Base-by-base conservation (phyloP, 2,797 vertebrate species). In the Chiroxiphia lanceolata region DNA sequence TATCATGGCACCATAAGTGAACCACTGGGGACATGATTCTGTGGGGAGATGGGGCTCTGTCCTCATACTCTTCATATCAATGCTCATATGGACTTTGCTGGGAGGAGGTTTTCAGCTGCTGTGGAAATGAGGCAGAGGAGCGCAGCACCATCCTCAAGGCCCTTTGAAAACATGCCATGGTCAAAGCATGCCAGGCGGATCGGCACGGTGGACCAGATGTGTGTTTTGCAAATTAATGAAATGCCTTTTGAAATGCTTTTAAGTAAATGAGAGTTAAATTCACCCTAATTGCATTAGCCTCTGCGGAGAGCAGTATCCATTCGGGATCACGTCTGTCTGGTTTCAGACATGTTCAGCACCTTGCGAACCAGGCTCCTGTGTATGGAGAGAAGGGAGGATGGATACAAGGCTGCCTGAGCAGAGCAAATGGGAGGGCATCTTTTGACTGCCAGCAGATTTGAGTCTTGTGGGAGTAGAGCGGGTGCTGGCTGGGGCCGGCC, bases 221-320 rank as follows among this genome's bases (percentile, higher is more conserved):
- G 95, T 94, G 90, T 89, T 95, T 90, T 93, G 91, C 94, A 95
- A 96, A 94, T 94, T 96, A 96, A 95, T 96, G 77, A 96, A 96
- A 96, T 90, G 95, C 77, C 74, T 94, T 95, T 96, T 93, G 80
- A 94, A 90, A 96, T 91, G 95, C 96, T 97, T 96, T 97, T 97
- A 96, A 96, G 93, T 90, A 96, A 95, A 96, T 95, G 91, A 96
- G 94, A 93, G 88, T 94, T 96, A 96, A 96, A 96, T 96, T 94
- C 88, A 25, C 64, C 77, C 90, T 96, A 95, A 96, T 93, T 94
- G 85, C 83, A 82, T 97, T 95, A 96, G 76, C 75, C 85, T 64
- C 91, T 63, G 0, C 0, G 33, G 74, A 83, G 56, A 87, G 64
- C 51, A 10, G 60, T 15, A 53, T 80, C 85, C 92, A 21, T 42